These are phyloP conservation scores for Calameuta pallipes DNA, from an alignment of 2,888 invertebrate genomes.

Conservation along the genomic window DNA sequence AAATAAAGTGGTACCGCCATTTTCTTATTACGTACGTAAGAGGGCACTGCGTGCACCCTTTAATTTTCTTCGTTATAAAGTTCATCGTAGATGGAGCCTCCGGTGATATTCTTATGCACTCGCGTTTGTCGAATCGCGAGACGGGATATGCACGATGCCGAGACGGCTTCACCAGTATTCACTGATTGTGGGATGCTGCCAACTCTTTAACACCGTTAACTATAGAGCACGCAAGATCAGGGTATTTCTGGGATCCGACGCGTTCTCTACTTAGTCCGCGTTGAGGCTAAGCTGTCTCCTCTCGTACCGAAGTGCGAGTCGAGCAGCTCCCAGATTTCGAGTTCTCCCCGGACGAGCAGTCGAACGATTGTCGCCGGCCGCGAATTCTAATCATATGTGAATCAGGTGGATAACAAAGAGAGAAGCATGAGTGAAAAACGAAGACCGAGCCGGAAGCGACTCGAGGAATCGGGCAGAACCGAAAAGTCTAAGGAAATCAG, in stretches of 20 bases:
- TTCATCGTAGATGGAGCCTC: background rate
- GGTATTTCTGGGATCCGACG: conserved; percentile 7
- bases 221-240: background rate
- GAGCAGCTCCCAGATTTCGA: background rate
- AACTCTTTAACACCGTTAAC: background rate
- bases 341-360: conserved; percentile 1
- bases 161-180: background rate
- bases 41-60: background rate
- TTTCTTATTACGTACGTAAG: background rate
- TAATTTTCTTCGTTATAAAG: background rate
- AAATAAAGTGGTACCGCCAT: background rate
- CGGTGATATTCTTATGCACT: background rate
- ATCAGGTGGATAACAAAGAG: conserved; percentile 19
- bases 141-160: background rate
- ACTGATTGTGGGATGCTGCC: background rate
- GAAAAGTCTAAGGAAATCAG: conserved; percentile 18
- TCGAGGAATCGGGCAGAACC: conserved; percentile 27
- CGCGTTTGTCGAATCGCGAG: background rate
- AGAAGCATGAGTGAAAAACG: conserved; percentile 47
- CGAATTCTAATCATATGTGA: background rate
- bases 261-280: conserved; percentile 5
- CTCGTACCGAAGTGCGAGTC: conserved; percentile 7
- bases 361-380: background rate
- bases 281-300: conserved; percentile 10
- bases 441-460: conserved; percentile 37